Percentiles rank a stretch among this genome's conserved stretches.
These are phyloP conservation scores for Dorcus parallelipipedus DNA, from an alignment of 2,888 invertebrate species.

Conservation along the genomic window DNA sequence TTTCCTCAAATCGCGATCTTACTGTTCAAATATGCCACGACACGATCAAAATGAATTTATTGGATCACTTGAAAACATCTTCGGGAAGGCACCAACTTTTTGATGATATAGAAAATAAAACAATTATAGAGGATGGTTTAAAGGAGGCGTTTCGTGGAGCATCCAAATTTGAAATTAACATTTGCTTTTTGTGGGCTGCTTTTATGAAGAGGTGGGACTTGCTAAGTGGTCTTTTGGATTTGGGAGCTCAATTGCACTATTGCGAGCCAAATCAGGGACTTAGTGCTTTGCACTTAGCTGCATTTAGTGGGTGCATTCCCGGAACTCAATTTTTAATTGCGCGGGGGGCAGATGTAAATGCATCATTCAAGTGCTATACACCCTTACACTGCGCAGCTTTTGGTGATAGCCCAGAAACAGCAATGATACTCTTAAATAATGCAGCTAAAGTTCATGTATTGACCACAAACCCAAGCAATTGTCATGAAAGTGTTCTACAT, in stretches of 20 bases:
- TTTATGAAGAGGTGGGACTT: conserved; percentile 68
- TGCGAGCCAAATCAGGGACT: conserved; percentile 69
- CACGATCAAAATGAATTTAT: conserved; percentile 67
- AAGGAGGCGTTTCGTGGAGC: conserved; percentile 53
- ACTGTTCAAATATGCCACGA: conserved; percentile 72
- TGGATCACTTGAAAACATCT: conserved; percentile 69
- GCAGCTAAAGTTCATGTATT: conserved; percentile 66
- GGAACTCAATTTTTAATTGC: conserved; percentile 67
- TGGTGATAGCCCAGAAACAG: conserved; percentile 79
- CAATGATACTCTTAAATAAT: conserved; percentile 70
- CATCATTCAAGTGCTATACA: conserved; percentile 68
- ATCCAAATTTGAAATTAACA: conserved; percentile 66
- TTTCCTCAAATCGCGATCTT: conserved; percentile 60
- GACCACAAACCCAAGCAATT: conserved; percentile 58
- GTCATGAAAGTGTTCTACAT: conserved; percentile 77
- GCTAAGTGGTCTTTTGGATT: conserved; percentile 59
- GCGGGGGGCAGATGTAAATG: conserved; percentile 67
- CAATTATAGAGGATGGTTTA: conserved; percentile 58
- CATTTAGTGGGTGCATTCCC: conserved; percentile 73
- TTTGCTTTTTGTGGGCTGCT: conserved; percentile 70
- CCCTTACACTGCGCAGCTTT: conserved; percentile 89
- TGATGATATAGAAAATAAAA: conserved; percentile 71
- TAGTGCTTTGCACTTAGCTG: conserved; percentile 71
- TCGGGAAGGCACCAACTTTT: conserved; percentile 66
- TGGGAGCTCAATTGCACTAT: conserved; percentile 70